Conservation (phyloP, 2,113 vertebrate species). For the Cariama cristata region DNA sequence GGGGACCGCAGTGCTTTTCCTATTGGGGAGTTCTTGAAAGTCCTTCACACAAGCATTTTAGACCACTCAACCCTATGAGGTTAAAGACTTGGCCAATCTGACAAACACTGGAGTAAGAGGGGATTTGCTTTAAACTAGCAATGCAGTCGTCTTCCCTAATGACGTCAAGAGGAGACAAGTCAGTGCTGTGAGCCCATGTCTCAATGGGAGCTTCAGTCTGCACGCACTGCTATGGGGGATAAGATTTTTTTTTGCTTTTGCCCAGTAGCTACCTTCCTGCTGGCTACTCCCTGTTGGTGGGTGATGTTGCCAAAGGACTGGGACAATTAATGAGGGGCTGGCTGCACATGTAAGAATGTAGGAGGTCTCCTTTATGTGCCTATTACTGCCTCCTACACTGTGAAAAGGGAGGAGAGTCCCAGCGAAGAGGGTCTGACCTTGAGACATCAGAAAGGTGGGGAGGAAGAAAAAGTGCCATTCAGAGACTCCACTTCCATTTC, state of each 20-base stretch:
- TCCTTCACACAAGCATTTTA: neutral
- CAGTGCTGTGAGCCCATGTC: neutral
- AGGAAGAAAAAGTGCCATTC: neutral
- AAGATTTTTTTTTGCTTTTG: neutral
- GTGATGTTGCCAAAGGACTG: neutral
- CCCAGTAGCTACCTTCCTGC: neutral
- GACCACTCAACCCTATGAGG: neutral
- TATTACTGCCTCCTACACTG: neutral
- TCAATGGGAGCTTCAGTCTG: neutral
- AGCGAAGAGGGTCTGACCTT: neutral
- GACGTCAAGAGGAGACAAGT: neutral
- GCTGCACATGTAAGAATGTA: neutral
- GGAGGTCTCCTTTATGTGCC: neutral
- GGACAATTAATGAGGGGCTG: neutral
- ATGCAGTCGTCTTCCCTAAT: neutral
- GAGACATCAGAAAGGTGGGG: neutral
- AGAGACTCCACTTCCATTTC: neutral
- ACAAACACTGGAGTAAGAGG: neutral
- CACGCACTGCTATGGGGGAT: neutral
- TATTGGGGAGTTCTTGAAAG: neutral
- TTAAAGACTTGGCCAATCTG: neutral
- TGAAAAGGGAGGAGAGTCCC: neutral
- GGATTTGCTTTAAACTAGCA: neutral
- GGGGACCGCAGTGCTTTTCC: neutral
- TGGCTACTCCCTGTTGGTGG: neutral